phyloP scores from a whole-genome alignment of 2,888 invertebrate species.

The Isoperla grammatica region DNA sequence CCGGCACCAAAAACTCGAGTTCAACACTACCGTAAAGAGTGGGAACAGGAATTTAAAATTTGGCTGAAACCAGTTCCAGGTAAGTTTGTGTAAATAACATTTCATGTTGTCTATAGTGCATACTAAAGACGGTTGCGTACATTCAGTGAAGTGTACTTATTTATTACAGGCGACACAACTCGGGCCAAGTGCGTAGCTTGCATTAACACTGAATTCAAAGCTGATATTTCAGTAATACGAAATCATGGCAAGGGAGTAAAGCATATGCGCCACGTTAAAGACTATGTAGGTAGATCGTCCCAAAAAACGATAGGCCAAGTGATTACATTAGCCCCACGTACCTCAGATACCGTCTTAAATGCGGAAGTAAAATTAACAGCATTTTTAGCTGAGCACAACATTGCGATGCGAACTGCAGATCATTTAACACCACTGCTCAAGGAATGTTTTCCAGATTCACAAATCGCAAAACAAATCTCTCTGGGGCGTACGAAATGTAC shows the following conservation, averaged over 20 bases:
- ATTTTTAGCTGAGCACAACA: conserved; percentile 36
- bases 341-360: conserved; percentile 1
- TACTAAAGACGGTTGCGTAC: neutral
- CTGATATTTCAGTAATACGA: conserved; percentile 8
- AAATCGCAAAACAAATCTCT: conserved; percentile 11
- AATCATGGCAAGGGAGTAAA: conserved; percentile 5
- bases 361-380: conserved; percentile 14
- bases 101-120: too few species aligned
- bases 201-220: neutral
- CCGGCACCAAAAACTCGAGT: neutral
- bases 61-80: neutral
- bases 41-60: neutral
- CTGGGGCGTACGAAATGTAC: conserved; percentile 11
- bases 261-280: neutral
- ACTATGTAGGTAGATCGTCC: neutral
- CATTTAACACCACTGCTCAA: conserved; percentile 16
- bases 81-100: too few species aligned
- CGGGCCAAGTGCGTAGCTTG: conserved; percentile 4
- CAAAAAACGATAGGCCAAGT: neutral
- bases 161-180: neutral
- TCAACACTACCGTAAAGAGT: neutral
- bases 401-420: conserved; percentile 30
- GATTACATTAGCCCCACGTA: neutral
- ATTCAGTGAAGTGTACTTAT: neutral
- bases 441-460: conserved; percentile 15